phyloP scores from a whole-genome alignment of 2,888 invertebrate species.

The Gandaritis pyraliata region DNA sequence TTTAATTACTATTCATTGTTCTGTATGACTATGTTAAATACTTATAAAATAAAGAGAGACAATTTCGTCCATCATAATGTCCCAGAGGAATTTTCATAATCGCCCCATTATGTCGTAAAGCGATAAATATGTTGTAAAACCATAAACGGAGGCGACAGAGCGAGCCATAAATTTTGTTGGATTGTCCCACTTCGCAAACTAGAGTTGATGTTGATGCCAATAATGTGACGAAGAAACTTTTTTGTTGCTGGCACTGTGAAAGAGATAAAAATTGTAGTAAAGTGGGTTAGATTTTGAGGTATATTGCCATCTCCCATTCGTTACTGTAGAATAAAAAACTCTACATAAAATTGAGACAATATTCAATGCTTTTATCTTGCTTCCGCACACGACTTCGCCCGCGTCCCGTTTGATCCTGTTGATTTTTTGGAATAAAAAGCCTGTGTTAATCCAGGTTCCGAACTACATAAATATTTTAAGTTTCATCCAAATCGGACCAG shows the following conservation, averaged over 20 bases:
- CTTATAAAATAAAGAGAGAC: constrained; percentile 32
- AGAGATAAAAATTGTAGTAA: constrained; percentile 25
- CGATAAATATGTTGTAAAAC: constrained; percentile 82
- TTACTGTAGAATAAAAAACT: background rate
- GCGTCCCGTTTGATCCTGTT: too few relatives aligned
- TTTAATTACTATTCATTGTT: too few relatives aligned
- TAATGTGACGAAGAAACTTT: constrained; percentile 43
- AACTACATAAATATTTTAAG: too few relatives aligned
- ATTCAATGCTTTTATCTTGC: too few relatives aligned
- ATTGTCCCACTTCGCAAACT: constrained; percentile 74
- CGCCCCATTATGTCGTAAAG: constrained; percentile 72
- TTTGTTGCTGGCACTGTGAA: constrained; percentile 37
- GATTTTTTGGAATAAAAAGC: too few relatives aligned
- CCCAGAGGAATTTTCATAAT: constrained; percentile 66
- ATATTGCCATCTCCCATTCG: background rate
- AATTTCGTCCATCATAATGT: constrained; percentile 47
- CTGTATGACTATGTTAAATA: background rate
- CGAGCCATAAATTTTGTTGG: constrained; percentile 72
- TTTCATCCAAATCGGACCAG: too few relatives aligned
- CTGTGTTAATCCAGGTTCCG: too few relatives aligned
- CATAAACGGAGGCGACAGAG: constrained; percentile 75
- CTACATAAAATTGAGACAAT: background rate
- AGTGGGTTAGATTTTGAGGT: constrained; percentile 15
- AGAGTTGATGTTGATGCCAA: constrained; percentile 48
- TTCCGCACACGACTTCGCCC: too few relatives aligned